phyloP scores from a whole-genome alignment of 2,888 invertebrate species.

The Drosophila formosana region DNA sequence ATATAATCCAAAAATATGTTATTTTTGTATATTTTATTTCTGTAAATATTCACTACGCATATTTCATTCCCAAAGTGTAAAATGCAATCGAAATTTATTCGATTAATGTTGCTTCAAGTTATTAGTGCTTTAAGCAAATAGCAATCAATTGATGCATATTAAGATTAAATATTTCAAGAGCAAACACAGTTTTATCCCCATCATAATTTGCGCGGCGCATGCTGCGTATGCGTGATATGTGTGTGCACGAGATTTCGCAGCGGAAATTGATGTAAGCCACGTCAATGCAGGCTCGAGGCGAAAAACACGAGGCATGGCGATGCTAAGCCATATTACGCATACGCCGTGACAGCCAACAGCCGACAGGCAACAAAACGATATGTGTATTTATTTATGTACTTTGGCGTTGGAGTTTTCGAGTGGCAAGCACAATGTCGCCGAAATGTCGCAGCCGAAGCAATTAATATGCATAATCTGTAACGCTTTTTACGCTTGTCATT shows the following conservation, averaged over 20 bases:
- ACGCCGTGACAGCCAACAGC: constrained; percentile 36
- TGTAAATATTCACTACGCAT: too few species aligned
- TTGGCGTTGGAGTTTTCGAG: constrained; percentile 25
- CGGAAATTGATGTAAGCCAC: constrained; percentile 36
- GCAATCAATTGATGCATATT: constrained; percentile 39
- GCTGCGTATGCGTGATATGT: constrained; percentile 49
- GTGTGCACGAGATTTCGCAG: constrained; percentile 24
- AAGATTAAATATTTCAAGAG: constrained; percentile 47
- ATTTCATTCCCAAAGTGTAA: too few species aligned
- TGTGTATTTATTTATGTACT: constrained; percentile 21
- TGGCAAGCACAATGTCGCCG: constrained; percentile 13
- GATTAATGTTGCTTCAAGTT: neutral
- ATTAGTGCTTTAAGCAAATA: constrained; percentile 20
- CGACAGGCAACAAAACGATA: neutral
- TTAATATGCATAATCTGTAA: constrained; percentile 76
- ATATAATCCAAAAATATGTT: too few species aligned
- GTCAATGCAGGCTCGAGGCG: constrained; percentile 19
- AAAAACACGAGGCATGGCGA: constrained; percentile 9
- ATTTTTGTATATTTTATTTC: too few species aligned
- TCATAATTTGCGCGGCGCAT: constrained; percentile 17
- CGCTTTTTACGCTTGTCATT: constrained; percentile 51
- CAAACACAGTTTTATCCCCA: constrained; percentile 28
- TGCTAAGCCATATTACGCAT: constrained; percentile 49
- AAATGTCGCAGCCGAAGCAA: constrained; percentile 48
- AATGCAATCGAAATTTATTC: neutral